phyloP scores from a whole-genome alignment of 2,113 vertebrate genomes.

The Sphaerodactylus townsendi region DNA sequence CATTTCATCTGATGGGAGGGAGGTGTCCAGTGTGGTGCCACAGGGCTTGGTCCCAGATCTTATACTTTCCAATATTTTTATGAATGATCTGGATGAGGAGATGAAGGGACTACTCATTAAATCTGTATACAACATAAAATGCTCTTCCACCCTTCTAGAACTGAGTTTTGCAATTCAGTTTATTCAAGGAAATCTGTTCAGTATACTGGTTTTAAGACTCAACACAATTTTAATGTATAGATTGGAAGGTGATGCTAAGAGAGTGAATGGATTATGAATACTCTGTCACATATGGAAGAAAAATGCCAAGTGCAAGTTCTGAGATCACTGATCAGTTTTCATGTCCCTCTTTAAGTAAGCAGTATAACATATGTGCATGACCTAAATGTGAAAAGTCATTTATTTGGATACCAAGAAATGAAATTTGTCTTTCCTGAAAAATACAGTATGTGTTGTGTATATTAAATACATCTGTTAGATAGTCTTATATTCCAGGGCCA shows the following conservation, averaged over 20 bases:
- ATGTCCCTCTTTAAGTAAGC: background rate
- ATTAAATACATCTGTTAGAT: background rate
- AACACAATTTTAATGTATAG: background rate
- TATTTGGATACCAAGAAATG: background rate
- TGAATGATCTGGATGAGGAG: no score
- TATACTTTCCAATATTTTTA: no score
- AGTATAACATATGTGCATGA: background rate
- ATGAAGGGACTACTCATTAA: no score
- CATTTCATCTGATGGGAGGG: no score
- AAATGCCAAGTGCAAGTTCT: background rate
- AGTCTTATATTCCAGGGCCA: background rate
- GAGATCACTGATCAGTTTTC: background rate
- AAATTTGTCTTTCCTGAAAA: background rate
- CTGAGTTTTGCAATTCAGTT: no score
- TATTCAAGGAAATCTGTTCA: no score
- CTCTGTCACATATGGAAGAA: background rate
- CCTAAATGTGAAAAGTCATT: background rate
- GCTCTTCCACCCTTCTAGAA: no score
- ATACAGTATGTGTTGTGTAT: background rate
- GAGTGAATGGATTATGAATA: background rate
- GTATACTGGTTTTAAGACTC: no score
- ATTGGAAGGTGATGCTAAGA: background rate
- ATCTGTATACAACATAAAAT: no score
- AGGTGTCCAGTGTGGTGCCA: no score
- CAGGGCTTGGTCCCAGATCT: no score